phyloP scores from a whole-genome alignment of 2,888 invertebrate genomes.

The Kuschelorhynchus macadamiae region DNA sequence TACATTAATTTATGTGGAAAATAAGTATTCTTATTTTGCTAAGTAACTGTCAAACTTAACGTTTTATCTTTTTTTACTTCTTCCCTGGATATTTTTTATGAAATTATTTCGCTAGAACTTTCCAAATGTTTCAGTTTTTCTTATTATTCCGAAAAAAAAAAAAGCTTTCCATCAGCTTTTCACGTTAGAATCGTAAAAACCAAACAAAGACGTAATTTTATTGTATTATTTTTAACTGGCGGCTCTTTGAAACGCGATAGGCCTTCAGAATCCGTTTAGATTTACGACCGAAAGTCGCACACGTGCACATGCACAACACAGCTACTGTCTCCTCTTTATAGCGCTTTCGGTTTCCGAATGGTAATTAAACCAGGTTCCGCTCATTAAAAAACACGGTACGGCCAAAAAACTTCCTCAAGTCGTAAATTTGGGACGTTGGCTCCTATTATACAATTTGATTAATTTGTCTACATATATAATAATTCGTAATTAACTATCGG shows the following conservation, averaged over 20 bases:
- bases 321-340: slow-evolving; percentile 43
- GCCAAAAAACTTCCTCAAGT: slow-evolving; percentile 25
- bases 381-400: slow-evolving; percentile 30
- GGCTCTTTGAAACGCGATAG: slow-evolving; percentile 42
- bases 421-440: slow-evolving; percentile 3
- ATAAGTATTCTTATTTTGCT: too few species aligned
- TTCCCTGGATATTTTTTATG: too few species aligned
- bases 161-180: background rate
- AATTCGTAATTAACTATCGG: too few species aligned
- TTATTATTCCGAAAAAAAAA: too few species aligned
- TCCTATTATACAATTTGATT: too few species aligned
- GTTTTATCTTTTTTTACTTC: too few species aligned
- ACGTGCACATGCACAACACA: slow-evolving; percentile 17
- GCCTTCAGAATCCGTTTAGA: slow-evolving; percentile 43
- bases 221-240: slow-evolving; percentile 38
- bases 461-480: too few species aligned
- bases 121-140: too few species aligned
- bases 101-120: too few species aligned
- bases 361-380: slow-evolving; percentile 34
- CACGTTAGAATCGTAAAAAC: slow-evolving; percentile 10
- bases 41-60: too few species aligned
- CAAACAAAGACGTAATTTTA: slow-evolving; percentile 39
- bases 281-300: slow-evolving; percentile 39
- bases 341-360: slow-evolving; percentile 40
- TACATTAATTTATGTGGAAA: too few species aligned